Evolutionary conservation across 2,888 invertebrate species (phyloP).

Genomic region (Pseudolycoriella hygida): DNA sequence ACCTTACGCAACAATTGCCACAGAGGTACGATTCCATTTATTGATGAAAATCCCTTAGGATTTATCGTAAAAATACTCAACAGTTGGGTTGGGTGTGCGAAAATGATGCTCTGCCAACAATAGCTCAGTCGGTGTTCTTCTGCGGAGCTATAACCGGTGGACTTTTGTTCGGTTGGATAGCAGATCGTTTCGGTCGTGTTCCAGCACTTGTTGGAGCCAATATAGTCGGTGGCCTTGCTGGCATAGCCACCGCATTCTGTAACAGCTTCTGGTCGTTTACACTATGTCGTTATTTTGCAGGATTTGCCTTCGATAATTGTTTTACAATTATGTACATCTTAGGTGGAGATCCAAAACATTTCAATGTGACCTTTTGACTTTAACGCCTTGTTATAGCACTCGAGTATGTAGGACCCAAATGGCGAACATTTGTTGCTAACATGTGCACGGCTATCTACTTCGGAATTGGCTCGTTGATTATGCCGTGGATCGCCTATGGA

Average conservation of each 20-base stretch:
- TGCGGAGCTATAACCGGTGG: conserved; percentile 77
- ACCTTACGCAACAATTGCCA: conserved; percentile 68
- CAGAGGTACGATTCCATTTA: conserved; percentile 41
- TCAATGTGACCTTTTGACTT: too few species aligned
- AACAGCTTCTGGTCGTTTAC: conserved; percentile 60
- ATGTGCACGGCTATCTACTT: too few species aligned
- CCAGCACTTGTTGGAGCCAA: conserved; percentile 66
- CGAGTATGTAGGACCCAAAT: too few species aligned
- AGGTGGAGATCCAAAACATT: too few species aligned
- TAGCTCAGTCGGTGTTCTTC: conserved; percentile 74
- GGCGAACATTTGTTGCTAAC: too few species aligned
- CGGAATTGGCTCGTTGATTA: too few species aligned
- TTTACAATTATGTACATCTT: conserved; percentile 89
- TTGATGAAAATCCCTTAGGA: background rate
- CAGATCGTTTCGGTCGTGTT: conserved; percentile 70
- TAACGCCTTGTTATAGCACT: too few species aligned
- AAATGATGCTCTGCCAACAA: conserved; percentile 52
- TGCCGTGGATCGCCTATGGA: too few species aligned
- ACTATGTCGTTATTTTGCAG: conserved; percentile 65
- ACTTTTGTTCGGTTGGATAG: conserved; percentile 69
- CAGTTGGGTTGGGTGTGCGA: conserved; percentile 80
- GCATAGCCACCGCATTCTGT: conserved; percentile 57
- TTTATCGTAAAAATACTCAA: too few species aligned
- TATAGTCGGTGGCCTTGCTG: conserved; percentile 47
- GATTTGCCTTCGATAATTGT: conserved; percentile 77